Conservation (phyloP, 2,888 invertebrate species). For the Hemistola chrysoprasaria region DNA sequence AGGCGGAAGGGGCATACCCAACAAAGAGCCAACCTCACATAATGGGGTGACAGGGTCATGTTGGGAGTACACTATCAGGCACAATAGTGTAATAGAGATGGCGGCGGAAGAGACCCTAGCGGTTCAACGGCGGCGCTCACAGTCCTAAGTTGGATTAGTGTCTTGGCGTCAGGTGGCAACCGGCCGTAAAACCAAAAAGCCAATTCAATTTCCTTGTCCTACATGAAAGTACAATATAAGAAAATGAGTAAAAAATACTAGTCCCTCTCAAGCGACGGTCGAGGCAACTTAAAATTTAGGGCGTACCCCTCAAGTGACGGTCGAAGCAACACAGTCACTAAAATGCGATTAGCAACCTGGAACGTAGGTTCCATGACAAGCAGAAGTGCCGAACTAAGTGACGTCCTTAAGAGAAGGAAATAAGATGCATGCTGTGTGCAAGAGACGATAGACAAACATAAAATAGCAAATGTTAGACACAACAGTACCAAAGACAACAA, state of each 20-base stretch:
- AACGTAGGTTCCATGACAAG: conserved; percentile 15
- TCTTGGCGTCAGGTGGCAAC: background rate
- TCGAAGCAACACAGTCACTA: background rate
- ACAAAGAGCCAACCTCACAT: background rate
- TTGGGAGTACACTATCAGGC: background rate
- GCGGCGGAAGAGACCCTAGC: too few relatives aligned
- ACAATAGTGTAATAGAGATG: background rate
- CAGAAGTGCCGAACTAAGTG: conserved; percentile 9
- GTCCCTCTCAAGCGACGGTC: conserved; percentile 4
- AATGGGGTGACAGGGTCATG: background rate
- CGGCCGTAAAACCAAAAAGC: conserved; percentile 1
- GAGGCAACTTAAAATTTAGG: background rate
- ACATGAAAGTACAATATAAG: too few relatives aligned
- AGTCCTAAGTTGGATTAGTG: conserved; percentile 2
- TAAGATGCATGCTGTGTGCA: conserved; percentile 9
- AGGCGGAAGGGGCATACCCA: conserved; percentile 7
- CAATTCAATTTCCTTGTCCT: background rate
- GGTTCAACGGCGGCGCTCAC: background rate
- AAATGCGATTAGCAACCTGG: conserved; percentile 3
- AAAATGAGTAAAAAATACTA: background rate
- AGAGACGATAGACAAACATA: background rate
- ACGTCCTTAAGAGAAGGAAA: conserved; percentile 2
- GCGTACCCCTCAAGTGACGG: conserved; percentile 1
- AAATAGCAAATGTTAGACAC: background rate
- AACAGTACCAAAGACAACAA: background rate